Conservation (phyloP, 2,797 vertebrate genomes). For the Gallirallus australis region DNA sequence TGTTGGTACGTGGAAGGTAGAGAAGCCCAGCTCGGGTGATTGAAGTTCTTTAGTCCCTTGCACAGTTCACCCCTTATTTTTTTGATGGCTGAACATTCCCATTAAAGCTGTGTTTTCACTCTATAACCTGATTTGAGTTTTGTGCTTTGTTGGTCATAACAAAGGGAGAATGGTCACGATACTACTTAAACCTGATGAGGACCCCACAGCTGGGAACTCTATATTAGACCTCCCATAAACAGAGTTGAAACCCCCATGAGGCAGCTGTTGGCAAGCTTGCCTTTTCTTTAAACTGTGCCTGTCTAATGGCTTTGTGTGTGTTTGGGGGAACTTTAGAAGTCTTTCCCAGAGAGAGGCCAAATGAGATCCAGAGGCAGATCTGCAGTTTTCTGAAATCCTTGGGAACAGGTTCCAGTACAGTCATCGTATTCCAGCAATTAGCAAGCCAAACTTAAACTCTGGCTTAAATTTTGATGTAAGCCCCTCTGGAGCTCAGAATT, state of each 20-base stretch:
- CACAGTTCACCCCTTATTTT: neutral
- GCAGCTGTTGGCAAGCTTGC: neutral
- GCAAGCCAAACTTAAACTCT: neutral
- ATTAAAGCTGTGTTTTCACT: neutral
- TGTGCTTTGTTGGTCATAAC: neutral
- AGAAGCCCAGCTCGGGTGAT: neutral
- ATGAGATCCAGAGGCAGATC: neutral
- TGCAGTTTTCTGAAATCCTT: neutral
- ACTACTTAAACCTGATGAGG: neutral
- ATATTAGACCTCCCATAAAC: neutral
- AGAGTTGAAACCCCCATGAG: neutral
- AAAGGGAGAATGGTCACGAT: neutral
- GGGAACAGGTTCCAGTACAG: neutral
- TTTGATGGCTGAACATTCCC: neutral
- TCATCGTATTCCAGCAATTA: neutral
- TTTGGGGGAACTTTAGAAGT: neutral
- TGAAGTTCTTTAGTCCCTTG: neutral
- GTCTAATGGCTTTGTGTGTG: neutral
- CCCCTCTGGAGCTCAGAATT: neutral
- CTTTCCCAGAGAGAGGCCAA: neutral
- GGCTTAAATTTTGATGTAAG: neutral
- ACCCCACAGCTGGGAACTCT: neutral
- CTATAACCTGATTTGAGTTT: neutral
- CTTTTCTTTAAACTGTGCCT: neutral
- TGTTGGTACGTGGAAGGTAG: neutral